These are phyloP conservation scores for Sinonovacula constricta DNA, from an alignment of 1,140 invertebrate genomes.

Conservation along the genomic window DNA sequence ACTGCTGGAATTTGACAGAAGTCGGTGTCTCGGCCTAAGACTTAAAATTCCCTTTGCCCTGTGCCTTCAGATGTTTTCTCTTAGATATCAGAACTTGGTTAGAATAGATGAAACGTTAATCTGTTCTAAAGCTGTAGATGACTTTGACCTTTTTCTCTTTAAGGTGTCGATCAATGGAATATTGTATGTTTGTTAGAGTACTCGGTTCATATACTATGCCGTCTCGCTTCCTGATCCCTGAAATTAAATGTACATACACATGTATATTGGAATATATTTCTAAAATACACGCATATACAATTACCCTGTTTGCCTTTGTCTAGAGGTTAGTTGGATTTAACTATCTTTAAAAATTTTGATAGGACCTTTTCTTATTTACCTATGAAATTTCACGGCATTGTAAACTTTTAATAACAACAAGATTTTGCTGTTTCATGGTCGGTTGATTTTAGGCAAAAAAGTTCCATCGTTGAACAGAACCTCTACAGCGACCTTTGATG, in stretches of 20 bases:
- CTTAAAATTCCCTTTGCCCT: slow-evolving; percentile 31
- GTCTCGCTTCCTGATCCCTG: slow-evolving; percentile 11
- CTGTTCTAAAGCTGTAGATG: slow-evolving; percentile 23
- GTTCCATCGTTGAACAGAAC: no score
- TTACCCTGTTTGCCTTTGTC: no score
- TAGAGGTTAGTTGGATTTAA: no score
- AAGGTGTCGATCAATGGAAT: slow-evolving; percentile 33
- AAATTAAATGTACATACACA: slow-evolving; percentile 18
- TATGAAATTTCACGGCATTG: no score
- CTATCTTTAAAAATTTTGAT: no score
- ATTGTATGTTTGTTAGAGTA: slow-evolving; percentile 35
- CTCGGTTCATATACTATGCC: slow-evolving; percentile 23
- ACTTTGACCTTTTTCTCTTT: slow-evolving; percentile 20
- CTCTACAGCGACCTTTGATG: no score
- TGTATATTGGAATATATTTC: no score
- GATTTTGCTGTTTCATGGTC: no score
- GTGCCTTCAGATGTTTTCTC: slow-evolving; percentile 30
- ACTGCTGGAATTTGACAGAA: slow-evolving; percentile 13
- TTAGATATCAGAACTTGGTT: slow-evolving; percentile 28
- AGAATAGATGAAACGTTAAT: slow-evolving; percentile 25
- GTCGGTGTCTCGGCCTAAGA: slow-evolving; percentile 20
- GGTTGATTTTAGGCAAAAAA: no score
- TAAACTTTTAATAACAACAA: no score
- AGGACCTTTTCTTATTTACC: no score
- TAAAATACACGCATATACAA: no score